Percentiles rank a stretch among this genome's conserved stretches.
These are phyloP conservation scores for Drosophila truncata DNA, from an alignment of 1,140 invertebrate species.

Conservation along the genomic window DNA sequence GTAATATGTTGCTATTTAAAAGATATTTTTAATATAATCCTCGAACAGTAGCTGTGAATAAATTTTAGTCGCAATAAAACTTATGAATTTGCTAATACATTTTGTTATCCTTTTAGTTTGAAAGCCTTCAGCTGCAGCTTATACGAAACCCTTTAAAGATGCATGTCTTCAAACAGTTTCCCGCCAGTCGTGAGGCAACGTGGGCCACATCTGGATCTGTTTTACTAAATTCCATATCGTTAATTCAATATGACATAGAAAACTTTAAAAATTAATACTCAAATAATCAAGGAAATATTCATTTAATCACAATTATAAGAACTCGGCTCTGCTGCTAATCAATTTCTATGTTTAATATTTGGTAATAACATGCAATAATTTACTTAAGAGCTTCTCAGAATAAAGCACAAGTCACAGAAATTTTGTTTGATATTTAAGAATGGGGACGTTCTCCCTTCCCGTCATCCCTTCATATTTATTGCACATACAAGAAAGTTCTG, in stretches of 20 bases:
- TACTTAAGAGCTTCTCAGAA: not conserved
- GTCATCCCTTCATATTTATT: slow-evolving; percentile 54
- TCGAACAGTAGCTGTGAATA: too few species aligned
- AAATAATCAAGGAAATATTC: too few species aligned
- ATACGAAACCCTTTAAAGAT: not conserved
- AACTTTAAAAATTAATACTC: not conserved
- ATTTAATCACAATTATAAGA: too few species aligned
- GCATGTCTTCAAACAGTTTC: not conserved
- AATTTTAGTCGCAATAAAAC: too few species aligned
- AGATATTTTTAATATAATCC: too few species aligned
- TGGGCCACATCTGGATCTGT: not conserved
- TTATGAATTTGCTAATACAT: not conserved
- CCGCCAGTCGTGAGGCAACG: not conserved
- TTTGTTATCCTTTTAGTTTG: not conserved
- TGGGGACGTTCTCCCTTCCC: too few species aligned
- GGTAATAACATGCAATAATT: not conserved
- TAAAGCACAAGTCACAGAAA: not conserved
- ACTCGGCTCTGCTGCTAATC: too few species aligned
- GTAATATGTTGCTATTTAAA: too few species aligned
- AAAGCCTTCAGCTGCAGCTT: not conserved
- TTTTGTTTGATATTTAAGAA: not conserved
- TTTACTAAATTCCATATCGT: not conserved
- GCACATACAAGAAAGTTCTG: slow-evolving; percentile 57
- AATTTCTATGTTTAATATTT: too few species aligned
- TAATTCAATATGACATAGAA: not conserved